Conservation (phyloP, 1,140 invertebrate species). For the Chironomus tepperi region DNA sequence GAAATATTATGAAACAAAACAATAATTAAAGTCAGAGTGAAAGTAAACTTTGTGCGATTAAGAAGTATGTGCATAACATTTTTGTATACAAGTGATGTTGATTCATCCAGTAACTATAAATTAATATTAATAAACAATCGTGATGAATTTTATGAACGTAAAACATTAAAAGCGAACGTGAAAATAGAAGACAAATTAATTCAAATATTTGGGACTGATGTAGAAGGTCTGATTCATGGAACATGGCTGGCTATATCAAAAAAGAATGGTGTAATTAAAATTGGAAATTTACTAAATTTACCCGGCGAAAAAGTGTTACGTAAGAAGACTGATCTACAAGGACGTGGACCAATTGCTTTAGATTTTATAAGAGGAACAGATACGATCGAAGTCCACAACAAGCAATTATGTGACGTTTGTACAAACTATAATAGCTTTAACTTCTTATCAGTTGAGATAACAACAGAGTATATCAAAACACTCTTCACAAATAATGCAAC, state of each 20-base stretch:
- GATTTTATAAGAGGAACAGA: neutral
- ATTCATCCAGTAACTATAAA: neutral
- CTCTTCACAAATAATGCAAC: neutral
- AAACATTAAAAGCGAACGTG: neutral
- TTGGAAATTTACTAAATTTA: neutral
- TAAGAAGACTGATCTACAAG: neutral
- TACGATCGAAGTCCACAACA: neutral
- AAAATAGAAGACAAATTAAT: neutral
- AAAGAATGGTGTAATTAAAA: neutral
- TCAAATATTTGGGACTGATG: slow-evolving; percentile 9
- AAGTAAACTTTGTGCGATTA: neutral
- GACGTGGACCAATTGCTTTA: neutral
- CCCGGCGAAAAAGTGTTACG: neutral
- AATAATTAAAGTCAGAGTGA: too few relatives aligned
- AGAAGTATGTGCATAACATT: slow-evolving; percentile 16
- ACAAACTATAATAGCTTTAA: slow-evolving; percentile 10
- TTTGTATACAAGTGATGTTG: neutral
- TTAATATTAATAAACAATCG: slow-evolving; percentile 17
- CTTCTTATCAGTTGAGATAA: neutral
- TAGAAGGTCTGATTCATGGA: neutral
- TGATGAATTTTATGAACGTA: slow-evolving; percentile 2
- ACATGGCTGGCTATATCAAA: neutral
- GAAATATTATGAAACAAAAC: too few relatives aligned
- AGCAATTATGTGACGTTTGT: neutral
- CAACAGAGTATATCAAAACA: neutral